Evolutionary conservation across 2,797 vertebrate genomes (phyloP).

Genomic region (Psittacula echo): DNA sequence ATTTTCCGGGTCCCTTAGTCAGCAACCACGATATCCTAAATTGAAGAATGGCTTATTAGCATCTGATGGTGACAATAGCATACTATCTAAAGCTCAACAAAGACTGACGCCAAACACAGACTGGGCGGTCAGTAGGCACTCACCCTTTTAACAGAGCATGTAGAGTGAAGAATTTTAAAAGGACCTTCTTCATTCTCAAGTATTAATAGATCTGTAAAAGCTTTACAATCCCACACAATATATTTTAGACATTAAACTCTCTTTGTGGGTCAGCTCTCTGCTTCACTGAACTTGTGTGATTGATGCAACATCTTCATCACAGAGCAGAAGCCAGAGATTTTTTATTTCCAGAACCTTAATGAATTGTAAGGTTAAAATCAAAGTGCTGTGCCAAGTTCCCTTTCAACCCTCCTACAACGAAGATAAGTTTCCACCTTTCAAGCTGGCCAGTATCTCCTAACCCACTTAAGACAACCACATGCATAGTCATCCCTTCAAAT

Average conservation of each 20-base stretch:
- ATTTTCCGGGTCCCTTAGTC: neutral
- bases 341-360: neutral
- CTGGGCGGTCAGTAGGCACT: neutral
- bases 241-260: slow-evolving; percentile 3
- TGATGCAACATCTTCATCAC: neutral
- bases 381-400: neutral
- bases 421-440: neutral
- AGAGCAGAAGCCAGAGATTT: neutral
- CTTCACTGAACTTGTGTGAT: neutral
- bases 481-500: neutral
- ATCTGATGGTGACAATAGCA: neutral
- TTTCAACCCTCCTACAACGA: neutral
- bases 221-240: neutral
- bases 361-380: neutral
- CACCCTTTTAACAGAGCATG: neutral
- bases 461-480: neutral
- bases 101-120: neutral
- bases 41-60: neutral
- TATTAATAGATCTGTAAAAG: slow-evolving; percentile 10
- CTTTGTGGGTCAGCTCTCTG: neutral
- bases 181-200: neutral
- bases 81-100: neutral
- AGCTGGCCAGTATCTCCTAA: neutral
- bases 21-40: neutral
- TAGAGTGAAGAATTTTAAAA: neutral